phyloP scores from a whole-genome alignment of 2,888 invertebrate genomes.

The Schizaphis graminum region DNA sequence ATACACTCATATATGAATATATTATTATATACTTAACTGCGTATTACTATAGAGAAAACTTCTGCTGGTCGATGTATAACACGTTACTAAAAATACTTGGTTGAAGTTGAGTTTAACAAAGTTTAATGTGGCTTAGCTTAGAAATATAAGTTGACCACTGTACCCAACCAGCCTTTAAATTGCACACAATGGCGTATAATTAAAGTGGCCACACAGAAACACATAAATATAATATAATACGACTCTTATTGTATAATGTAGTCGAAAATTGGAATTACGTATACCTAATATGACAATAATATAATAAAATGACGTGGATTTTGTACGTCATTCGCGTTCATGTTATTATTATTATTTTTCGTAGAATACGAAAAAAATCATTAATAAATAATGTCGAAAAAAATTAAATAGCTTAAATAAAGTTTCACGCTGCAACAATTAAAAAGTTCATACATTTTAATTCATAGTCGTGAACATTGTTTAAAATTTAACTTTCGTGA shows the following conservation, averaged over 20 bases:
- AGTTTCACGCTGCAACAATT: not conserved
- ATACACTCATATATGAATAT: not conserved
- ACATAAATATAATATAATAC: not conserved
- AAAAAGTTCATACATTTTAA: not conserved
- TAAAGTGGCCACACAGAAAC: not conserved
- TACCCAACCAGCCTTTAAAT: conserved; percentile 16
- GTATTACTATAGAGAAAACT: not conserved
- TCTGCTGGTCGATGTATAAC: not conserved
- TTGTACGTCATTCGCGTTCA: not conserved
- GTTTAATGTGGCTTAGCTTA: conserved; percentile 14
- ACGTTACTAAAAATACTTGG: conserved; percentile 33
- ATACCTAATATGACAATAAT: not conserved
- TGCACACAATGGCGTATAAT: conserved; percentile 23
- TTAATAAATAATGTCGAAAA: not conserved
- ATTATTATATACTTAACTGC: not conserved
- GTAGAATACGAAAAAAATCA: not conserved
- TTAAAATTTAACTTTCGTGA: conserved; percentile 19
- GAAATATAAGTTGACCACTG: conserved; percentile 42
- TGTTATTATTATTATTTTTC: not conserved
- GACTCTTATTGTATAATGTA: not conserved
- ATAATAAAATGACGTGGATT: not conserved
- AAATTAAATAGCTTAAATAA: conserved; percentile 1
- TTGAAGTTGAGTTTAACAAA: not conserved
- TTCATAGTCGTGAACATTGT: not conserved
- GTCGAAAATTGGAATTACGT: conserved; percentile 13